Base-by-base conservation (phyloP, 2,888 invertebrate genomes). In the Thalpophila matura region DNA sequence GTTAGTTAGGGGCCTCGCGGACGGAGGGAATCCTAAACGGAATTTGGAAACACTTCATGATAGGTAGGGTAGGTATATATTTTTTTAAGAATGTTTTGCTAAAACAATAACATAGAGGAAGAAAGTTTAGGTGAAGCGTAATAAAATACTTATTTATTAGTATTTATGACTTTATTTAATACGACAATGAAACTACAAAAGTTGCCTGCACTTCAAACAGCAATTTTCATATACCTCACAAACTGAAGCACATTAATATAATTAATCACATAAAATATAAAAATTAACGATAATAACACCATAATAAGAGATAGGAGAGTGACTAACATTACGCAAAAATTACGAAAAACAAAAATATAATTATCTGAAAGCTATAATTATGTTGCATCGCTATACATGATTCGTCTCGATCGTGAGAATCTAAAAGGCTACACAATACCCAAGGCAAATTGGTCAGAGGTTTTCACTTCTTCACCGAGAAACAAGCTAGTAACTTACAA, bases 151-250 rank as follows among this genome's bases (percentile, higher is more conserved):
- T 62, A 61, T 81, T 81, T 89, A 90, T 92, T 91, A 93, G 90
- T 94, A 93, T 92, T 93, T 91, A 94, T 93, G 94, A 94, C 88
- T 94, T 94, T 95, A 95, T 93, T 95, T 90, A 94, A 91, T 95
- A 95, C 95, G 95, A 95, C 94, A 95, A 95, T 95, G 95, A 95
- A 95, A 95, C 95, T 95, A 95, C 95, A 95, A 95, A 95, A 94
- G 88, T 91, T 93, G 95, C 93, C 93, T 92, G 95, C 95, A 93
- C 90, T 93, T 93, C 91, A 90, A 94, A 91, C 91, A 92, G 92
- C 92, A 90, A 89, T 89, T 88, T 87, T 86, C 85, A 86, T 90
- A 91, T 89, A 92, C 89, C 90, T 90, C 91, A 94, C 94, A 88
- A 93, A 95, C 93, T 91, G 88, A 95, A 95, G 95, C 95, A 93